A percentile compares a stretch with the other conserved stretches of the same genome.
Evolutionary conservation across 1,140 invertebrate genomes (phyloP).

Genomic region (Lepidurus packardi): DNA sequence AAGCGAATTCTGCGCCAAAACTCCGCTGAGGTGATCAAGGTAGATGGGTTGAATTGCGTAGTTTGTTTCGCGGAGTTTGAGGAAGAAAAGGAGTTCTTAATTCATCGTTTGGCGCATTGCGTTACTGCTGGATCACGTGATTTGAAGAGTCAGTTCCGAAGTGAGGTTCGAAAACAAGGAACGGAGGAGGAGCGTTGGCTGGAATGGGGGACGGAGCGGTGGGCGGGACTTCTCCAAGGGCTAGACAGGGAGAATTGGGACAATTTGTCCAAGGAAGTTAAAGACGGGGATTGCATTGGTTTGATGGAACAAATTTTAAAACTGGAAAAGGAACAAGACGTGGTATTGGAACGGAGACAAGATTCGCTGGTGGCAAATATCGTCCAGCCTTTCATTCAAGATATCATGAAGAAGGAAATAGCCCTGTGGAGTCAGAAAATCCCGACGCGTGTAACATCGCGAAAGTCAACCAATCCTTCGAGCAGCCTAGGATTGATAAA

Average conservation of each 20-base stretch:
- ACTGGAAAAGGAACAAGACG: not conserved
- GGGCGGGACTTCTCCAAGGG: not conserved
- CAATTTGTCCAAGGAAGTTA: not conserved
- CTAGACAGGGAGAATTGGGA: not conserved
- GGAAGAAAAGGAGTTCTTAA: not conserved
- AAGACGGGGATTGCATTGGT: not conserved
- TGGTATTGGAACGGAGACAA: not conserved
- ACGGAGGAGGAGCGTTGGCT: not conserved
- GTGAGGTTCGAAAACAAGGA: not conserved
- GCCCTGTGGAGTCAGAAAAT: not conserved
- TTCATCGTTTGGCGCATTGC: slow-evolving; percentile 1
- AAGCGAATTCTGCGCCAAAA: not conserved
- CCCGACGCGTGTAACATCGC: not conserved
- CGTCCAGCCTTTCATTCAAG: slow-evolving; percentile 10
- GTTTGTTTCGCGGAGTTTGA: not conserved
- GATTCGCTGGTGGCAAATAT: not conserved
- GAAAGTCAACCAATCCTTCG: not conserved
- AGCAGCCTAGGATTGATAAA: not conserved
- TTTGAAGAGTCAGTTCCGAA: not conserved
- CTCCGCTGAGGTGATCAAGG: not conserved
- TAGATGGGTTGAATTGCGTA: not conserved
- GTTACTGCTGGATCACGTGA: not conserved
- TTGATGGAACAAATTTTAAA: not conserved
- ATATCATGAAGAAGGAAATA: not conserved
- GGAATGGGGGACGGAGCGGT: not conserved